These are phyloP conservation scores for Lottia gigantea DNA, from an alignment of 2,888 invertebrate species.

Conservation along the genomic window DNA sequence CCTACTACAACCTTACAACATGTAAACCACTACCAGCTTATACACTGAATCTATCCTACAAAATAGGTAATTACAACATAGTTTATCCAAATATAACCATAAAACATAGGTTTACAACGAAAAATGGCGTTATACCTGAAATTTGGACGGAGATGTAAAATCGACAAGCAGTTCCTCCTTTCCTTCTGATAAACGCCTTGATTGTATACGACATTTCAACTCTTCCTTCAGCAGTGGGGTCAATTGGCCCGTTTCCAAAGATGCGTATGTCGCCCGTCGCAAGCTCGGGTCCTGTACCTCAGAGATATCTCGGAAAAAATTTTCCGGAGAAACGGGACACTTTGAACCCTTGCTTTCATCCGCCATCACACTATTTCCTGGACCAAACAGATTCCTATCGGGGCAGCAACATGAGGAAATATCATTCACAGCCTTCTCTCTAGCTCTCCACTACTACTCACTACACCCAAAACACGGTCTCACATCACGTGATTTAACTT, in stretches of 20 bases:
- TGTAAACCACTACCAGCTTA: too few species aligned
- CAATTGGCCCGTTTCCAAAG: conserved; percentile 34
- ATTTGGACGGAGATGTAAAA: conserved; percentile 32
- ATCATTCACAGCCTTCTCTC: not conserved
- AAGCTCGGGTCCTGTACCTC: conserved; percentile 25
- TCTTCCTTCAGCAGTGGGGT: conserved; percentile 47
- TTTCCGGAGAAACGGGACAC: conserved; percentile 18
- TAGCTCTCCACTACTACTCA: not conserved
- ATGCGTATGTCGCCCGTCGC: conserved; percentile 32
- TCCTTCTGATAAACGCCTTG: conserved; percentile 36
- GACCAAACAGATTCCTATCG: not conserved
- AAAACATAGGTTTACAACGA: too few species aligned
- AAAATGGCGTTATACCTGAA: conserved; percentile 27
- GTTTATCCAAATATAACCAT: too few species aligned
- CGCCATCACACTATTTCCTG: conserved; percentile 7
- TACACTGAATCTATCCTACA: too few species aligned
- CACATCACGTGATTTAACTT: conserved; percentile 8
- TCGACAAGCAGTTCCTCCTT: conserved; percentile 41
- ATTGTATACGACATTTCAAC: conserved; percentile 41
- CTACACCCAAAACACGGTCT: conserved; percentile 3
- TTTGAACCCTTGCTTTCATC: conserved; percentile 10
- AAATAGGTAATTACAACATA: too few species aligned
- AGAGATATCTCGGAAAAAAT: conserved; percentile 24
- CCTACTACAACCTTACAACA: too few species aligned
- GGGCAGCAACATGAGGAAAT: conserved; percentile 2